Base-by-base conservation (phyloP, 1,140 invertebrate genomes). In the Contarinia nasturtii region DNA sequence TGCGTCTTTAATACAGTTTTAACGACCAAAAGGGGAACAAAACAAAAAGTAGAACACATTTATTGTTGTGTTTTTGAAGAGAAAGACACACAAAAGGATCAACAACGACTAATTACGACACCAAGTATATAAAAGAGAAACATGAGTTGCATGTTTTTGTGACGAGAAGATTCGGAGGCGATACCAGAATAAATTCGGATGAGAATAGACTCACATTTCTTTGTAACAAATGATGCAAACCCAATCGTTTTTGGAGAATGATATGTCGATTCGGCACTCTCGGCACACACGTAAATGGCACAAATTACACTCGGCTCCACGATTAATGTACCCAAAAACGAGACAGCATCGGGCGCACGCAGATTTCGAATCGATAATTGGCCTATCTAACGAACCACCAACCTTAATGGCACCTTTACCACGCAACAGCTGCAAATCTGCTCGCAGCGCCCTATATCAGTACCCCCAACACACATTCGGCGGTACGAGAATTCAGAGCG, bases 251-350 rank as follows among this genome's bases (percentile, higher is more conserved):
- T 68, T 69, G 17, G 7, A 33, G 17, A 12, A n/a, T 11, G 68
- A 68, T 53, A 75, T 74, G 55, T 79, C 74, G 27, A 27, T 27
- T 40, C 81, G 70, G 59, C 82, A 84, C 54, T 71, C 71, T 60
- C 82, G 80, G 66, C 81, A 84, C 22, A 84, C 79, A 52, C 76
- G 69, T 56, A 76, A 67, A 51, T 75, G 69, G 63, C 82, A 85
- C 7, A 73, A 67, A 44, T 71, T 68, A 59, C 82, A 85, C 41
- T 70, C 60, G 11, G 80, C 79, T 4, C 81, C 81, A 33, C 80
- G 70, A 64, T 84, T 85, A 53, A 82, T 76, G 50, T 78, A 68
- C 38, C 81, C 82, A 51, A 85, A 67, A 55, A 79, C 75, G 33
- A 70, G 67, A 45, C 73, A 65, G 61, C 82, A 85, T 59, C 80